Conservation (phyloP, 1,140 invertebrate genomes). For the Brachionus rubens region DNA sequence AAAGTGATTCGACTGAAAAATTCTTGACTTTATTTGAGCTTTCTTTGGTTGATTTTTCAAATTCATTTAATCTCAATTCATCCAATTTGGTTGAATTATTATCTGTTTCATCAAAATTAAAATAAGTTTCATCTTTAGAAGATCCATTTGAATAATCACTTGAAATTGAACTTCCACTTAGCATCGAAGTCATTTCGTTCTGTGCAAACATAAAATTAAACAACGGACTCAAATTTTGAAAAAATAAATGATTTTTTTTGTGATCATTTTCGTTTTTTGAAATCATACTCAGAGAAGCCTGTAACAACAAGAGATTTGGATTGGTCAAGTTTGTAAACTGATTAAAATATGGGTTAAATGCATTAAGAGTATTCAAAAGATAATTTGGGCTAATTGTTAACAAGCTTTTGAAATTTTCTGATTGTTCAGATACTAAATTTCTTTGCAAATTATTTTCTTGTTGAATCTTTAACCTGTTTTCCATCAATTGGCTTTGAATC, state of each 20-base stretch:
- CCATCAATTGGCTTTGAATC: neutral
- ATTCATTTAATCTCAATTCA: neutral
- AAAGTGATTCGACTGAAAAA: constrained; percentile 24
- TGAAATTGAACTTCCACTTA: neutral
- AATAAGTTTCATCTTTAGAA: neutral
- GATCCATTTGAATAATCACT: neutral
- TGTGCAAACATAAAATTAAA: neutral
- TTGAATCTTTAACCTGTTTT: neutral
- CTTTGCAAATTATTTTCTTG: neutral
- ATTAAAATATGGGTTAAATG: neutral
- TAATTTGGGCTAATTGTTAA: too few species aligned
- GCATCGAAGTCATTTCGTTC: neutral
- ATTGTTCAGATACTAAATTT: neutral
- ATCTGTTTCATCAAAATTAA: neutral
- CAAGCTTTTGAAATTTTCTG: neutral
- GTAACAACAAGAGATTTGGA: neutral
- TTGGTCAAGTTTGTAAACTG: neutral
- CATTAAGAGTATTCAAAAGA: neutral
- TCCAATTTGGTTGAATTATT: neutral
- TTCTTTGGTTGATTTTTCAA: neutral
- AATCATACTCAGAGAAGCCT: neutral
- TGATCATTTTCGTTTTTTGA: neutral
- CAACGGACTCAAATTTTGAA: neutral
- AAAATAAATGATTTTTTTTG: neutral
- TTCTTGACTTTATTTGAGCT: neutral